Percentiles rank a stretch among this genome's conserved stretches.
These are phyloP conservation scores for Beris chalybata DNA, from an alignment of 2,888 invertebrate genomes.

Conservation along the genomic window DNA sequence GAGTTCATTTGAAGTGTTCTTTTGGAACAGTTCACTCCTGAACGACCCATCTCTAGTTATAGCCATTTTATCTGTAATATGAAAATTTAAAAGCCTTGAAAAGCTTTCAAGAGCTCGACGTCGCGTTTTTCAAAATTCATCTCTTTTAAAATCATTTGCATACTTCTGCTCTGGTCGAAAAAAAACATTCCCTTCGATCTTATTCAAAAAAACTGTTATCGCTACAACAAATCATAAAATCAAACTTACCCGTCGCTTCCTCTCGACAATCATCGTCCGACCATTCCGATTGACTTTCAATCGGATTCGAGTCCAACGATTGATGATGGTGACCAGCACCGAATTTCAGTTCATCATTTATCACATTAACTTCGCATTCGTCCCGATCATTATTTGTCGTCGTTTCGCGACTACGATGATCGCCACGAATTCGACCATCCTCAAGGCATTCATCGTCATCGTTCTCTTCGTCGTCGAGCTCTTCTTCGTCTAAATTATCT, in stretches of 20 bases:
- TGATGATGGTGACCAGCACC: constrained; percentile 56
- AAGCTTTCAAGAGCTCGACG: no score
- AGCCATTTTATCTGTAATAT: no score
- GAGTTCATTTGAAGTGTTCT: no score
- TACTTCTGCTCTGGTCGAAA: no score
- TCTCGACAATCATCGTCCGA: constrained; percentile 68
- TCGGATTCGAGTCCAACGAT: constrained; percentile 56
- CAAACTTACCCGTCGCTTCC: constrained; percentile 61
- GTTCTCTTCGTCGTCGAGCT: constrained; percentile 53
- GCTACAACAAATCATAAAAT: no score
- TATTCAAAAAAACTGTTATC: no score
- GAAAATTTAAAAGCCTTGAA: no score
- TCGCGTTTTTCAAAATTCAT: no score
- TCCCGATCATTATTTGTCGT: constrained; percentile 40
- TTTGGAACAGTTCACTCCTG: no score
- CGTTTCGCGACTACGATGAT: not conserved
- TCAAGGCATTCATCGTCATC: constrained; percentile 25
- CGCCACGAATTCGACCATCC: constrained; percentile 5
- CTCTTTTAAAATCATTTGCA: no score
- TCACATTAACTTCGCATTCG: constrained; percentile 48
- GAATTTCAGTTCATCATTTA: constrained; percentile 57
- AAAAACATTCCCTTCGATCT: no score
- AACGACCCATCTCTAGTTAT: no score
- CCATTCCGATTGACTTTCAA: constrained; percentile 83
- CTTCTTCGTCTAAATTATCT: constrained; percentile 54